Conservation (phyloP, 2,797 vertebrate species). For the Choloepus didactylus region DNA sequence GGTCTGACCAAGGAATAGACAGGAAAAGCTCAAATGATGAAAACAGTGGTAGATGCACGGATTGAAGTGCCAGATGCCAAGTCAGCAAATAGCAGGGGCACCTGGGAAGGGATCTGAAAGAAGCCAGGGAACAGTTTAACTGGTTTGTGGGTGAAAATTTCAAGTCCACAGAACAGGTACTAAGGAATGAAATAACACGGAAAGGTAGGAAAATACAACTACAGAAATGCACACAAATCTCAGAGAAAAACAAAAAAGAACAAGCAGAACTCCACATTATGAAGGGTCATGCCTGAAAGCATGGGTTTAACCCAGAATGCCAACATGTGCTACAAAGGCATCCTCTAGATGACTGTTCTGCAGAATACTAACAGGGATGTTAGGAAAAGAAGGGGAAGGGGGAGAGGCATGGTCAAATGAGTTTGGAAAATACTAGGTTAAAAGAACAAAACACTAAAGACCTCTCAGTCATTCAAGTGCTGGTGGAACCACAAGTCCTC, state of each 20-base stretch:
- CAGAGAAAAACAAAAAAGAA: neutral
- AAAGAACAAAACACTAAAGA: too few species aligned
- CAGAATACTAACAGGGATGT: too few species aligned
- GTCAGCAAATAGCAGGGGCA: neutral
- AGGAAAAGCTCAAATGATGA: neutral
- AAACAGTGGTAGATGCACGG: fast-evolving
- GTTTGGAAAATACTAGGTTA: too few species aligned
- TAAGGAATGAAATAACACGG: neutral
- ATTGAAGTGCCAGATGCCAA: neutral
- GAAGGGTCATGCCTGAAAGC: neutral
- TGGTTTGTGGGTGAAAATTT: too few species aligned
- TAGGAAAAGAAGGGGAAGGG: neutral
- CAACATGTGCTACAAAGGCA: neutral
- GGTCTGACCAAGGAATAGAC: neutral
- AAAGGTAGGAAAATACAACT: neutral
- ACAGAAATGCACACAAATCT: neutral
- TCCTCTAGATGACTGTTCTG: neutral
- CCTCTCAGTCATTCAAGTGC: neutral
- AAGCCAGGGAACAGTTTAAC: neutral
- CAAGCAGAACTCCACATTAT: neutral
- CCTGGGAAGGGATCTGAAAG: neutral
- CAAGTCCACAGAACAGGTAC: too few species aligned
- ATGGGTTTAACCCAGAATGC: neutral
- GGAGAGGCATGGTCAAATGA: too few species aligned
- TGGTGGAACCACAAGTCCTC: neutral